phyloP scores from a whole-genome alignment of 1,140 invertebrate species.

The Drosophila sp. region DNA sequence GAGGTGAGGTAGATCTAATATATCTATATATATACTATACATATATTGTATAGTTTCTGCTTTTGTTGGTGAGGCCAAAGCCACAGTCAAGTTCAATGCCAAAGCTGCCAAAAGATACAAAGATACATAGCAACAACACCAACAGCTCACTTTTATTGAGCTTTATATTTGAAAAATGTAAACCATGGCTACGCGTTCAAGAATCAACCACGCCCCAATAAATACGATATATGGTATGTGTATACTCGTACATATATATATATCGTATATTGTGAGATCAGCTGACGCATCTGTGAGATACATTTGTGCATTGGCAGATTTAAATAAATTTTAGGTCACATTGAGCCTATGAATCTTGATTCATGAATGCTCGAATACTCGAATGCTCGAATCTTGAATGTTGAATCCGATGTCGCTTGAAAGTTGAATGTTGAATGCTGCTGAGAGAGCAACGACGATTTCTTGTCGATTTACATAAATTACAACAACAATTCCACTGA shows the following conservation, averaged over 20 bases:
- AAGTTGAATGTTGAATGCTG: not conserved
- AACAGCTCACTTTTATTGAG: not conserved
- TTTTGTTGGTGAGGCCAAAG: constrained; percentile 28
- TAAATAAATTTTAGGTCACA: constrained; percentile 78
- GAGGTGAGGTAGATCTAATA: not conserved
- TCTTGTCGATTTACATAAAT: constrained; percentile 66
- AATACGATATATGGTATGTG: not conserved
- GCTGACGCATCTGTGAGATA: constrained; percentile 22
- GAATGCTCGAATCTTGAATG: constrained; percentile 8
- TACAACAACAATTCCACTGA: constrained; percentile 48
- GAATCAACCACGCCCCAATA: constrained; percentile 36
- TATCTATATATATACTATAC: constrained; percentile 48
- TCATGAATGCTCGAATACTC: constrained; percentile 31
- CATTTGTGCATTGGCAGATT: constrained; percentile 64
- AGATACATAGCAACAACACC: constrained; percentile 18
- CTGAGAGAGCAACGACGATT: not conserved
- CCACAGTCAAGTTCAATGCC: constrained; percentile 74
- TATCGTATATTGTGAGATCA: too few species aligned
- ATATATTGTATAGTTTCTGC: constrained; percentile 9
- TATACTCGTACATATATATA: not conserved
- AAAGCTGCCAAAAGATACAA: constrained; percentile 33
- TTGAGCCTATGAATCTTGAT: constrained; percentile 38
- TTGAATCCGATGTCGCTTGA: constrained; percentile 2
- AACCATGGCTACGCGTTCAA: constrained; percentile 50
- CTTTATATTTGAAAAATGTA: constrained; percentile 40